Conservation (phyloP, 37 sponge, comb jelly and placozoan species). For the Axinella damicornis region DNA sequence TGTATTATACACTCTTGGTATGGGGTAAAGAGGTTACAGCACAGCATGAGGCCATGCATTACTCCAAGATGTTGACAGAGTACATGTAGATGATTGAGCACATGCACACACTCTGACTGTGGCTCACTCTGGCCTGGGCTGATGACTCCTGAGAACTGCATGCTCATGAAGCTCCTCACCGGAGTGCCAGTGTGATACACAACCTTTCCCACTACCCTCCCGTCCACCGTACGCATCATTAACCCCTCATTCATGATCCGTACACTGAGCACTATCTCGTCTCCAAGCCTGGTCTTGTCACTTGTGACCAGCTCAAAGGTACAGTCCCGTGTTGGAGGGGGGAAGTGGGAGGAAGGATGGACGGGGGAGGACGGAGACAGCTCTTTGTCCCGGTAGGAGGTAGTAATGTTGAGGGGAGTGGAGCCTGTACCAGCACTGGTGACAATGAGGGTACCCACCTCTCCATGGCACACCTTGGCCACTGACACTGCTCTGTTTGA, state of each 20-base stretch:
- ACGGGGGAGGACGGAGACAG: too few relatives aligned
- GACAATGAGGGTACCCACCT: constrained; percentile 32
- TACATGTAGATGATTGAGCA: too few relatives aligned
- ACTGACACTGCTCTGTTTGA: background rate
- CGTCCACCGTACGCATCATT: constrained; percentile 73
- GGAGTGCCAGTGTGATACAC: constrained; percentile 62
- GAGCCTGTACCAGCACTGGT: constrained; percentile 1
- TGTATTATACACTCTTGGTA: background rate
- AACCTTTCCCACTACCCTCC: constrained; percentile 65
- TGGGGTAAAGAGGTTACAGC: background rate
- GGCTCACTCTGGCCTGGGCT: constrained; percentile 75
- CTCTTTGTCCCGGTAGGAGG: constrained; percentile 21
- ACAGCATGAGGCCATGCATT: background rate
- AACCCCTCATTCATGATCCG: constrained; percentile 53
- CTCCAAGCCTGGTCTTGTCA: constrained; percentile 44
- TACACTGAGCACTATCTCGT: constrained; percentile 41
- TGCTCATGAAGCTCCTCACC: constrained; percentile 59
- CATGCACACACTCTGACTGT: too few relatives aligned
- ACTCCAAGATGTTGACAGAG: too few relatives aligned
- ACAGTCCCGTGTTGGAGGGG: constrained; percentile 64
- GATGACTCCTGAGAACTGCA: constrained; percentile 80
- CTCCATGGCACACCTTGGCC: constrained; percentile 28
- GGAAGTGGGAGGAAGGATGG: background rate
- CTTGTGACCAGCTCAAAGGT: constrained; percentile 48
- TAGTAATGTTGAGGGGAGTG: constrained; percentile 31